Evolutionary conservation across 2,113 vertebrate species (phyloP), one percentile per base, ranked within the genome.

Genomic region (Mastomys natalensis): DNA sequence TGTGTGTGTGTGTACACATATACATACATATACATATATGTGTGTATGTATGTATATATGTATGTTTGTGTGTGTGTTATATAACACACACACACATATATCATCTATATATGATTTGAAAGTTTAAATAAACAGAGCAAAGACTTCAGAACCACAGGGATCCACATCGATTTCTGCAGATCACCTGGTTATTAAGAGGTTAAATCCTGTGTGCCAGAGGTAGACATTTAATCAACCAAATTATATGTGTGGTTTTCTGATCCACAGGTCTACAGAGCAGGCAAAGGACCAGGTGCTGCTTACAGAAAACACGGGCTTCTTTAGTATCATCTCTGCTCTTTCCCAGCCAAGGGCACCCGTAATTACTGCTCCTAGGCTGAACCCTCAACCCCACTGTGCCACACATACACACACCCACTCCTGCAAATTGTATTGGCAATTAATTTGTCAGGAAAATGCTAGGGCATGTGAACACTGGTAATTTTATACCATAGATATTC

Each of bases 401-500:
- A 66, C 77, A 55, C 92, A 74, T 31, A 84, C 55, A 45, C 72
- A 87, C 64, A 73, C 88, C 82, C 73, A 2, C 93, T 87, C 86
- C 87, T 89, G 89, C 80, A 94, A 97, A 95, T 94, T 97, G 82
- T 98, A 91, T 94, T 97, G 92, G 95, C 95, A 98, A 98, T 98
- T 98, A 98, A 97, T 98, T 98, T 97, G 97, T 97, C 98, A 97
- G 95, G 95, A 88, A 98, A 97, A 98, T 97, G 95, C 96, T 95
- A 97, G 92, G 89, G 94, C 60, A 84, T 91, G 96, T 90, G 96
- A 97, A 98, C 95, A 97, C 95, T 97, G 91, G 98, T 97, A 97
- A 97, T 98, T 98, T 98, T 96, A 97, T 93, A 89, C 96, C 89
- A 97, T 93, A 97, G 96, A 98, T 98, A 98, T 96, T 98, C 97